A percentile compares a stretch with the other conserved stretches of the same genome.
Conservation (phyloP, 30 jellyfish, hydroid and myxozoan species). For the Cassiopea xamachana region DNA sequence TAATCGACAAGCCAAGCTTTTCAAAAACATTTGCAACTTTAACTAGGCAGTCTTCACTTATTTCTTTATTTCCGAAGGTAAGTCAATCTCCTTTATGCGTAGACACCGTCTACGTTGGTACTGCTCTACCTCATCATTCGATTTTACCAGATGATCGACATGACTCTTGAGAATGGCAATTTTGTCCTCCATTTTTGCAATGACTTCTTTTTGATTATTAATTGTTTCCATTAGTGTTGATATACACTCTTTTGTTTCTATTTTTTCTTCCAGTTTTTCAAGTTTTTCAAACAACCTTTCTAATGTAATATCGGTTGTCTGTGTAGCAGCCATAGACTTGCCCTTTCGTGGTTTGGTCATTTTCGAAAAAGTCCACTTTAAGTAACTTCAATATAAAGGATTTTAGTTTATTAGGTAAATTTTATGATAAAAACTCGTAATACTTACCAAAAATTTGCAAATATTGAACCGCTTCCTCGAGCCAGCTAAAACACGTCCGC, state of each 20-base stretch:
- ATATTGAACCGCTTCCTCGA: neutral
- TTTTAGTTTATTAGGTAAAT: neutral
- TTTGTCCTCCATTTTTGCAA: slow-evolving; percentile 19
- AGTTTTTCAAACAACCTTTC: slow-evolving; percentile 2
- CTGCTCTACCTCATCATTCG: slow-evolving; percentile 7
- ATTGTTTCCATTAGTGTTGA: neutral
- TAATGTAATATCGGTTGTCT: neutral
- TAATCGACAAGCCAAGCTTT: slow-evolving; percentile 8
- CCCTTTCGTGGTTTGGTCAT: slow-evolving; percentile 3
- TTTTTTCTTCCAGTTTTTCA: slow-evolving; percentile 8
- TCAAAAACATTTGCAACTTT: neutral
- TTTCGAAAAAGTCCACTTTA: neutral
- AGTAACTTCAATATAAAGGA: neutral
- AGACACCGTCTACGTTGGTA: slow-evolving; percentile 10
- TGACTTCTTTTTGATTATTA: slow-evolving; percentile 1
- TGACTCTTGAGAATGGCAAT: slow-evolving; percentile 37
- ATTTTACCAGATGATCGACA: slow-evolving; percentile 1
- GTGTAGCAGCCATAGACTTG: neutral
- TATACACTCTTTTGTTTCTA: slow-evolving; percentile 23
- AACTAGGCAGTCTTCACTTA: slow-evolving; percentile 11
- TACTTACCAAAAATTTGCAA: neutral
- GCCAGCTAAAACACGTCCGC: neutral
- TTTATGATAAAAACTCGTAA: neutral
- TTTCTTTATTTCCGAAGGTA: neutral
- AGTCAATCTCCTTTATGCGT: neutral